These are phyloP conservation scores for Falco berigora DNA, from an alignment of 2,797 vertebrate species.

Conservation along the genomic window DNA sequence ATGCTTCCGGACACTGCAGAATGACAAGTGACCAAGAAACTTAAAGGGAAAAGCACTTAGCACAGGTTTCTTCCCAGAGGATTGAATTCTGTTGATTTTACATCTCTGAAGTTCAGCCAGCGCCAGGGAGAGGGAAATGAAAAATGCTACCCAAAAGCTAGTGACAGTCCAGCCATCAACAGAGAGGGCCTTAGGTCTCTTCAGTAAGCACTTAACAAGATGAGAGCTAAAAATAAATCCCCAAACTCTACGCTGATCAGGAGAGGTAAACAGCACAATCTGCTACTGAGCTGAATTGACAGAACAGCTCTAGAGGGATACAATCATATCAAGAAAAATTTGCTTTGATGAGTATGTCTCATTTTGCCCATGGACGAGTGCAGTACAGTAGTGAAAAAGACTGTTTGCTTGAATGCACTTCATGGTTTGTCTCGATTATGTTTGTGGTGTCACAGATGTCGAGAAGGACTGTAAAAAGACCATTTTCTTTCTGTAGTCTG, in stretches of 20 bases:
- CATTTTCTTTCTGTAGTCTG: neutral
- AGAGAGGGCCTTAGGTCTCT: neutral
- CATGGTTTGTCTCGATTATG: neutral
- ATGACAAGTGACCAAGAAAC: neutral
- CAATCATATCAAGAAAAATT: neutral
- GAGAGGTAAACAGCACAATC: neutral
- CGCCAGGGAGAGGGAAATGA: neutral
- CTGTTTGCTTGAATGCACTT: neutral
- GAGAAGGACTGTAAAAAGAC: neutral
- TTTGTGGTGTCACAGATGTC: neutral
- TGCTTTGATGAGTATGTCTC: neutral
- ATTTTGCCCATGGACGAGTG: neutral
- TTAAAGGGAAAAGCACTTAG: neutral
- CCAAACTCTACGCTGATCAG: neutral
- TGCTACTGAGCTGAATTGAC: neutral
- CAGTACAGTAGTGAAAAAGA: neutral
- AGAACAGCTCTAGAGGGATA: neutral
- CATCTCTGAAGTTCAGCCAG: neutral
- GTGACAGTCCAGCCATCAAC: neutral
- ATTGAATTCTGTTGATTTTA: neutral
- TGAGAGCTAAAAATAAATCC: neutral
- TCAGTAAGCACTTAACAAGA: neutral
- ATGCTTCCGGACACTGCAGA: neutral
- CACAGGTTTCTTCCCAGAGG: neutral
- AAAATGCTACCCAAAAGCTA: neutral